Conservation (phyloP, 2,797 vertebrate genomes). For the Delichon dasypus region DNA sequence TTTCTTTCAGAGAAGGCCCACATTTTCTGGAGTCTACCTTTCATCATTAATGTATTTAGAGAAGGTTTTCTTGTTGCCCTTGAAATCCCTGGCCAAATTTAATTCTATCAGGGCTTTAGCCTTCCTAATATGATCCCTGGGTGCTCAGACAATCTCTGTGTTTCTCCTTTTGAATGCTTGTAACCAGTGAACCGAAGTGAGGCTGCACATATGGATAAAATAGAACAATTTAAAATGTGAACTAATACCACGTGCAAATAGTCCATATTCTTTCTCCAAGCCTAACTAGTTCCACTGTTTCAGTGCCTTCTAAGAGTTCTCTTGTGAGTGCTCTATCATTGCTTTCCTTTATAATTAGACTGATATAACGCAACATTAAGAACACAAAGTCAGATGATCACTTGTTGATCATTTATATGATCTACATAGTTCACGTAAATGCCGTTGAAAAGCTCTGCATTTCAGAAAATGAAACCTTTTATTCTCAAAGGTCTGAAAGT, state of each 20-base stretch:
- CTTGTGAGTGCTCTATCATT: background rate
- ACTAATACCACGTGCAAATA: background rate
- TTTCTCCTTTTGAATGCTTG: background rate
- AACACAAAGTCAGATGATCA: background rate
- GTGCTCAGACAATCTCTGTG: background rate
- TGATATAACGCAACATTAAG: background rate
- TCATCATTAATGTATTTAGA: background rate
- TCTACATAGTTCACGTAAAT: background rate
- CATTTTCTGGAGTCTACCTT: background rate
- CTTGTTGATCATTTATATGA: background rate
- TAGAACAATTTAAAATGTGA: background rate
- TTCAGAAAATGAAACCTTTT: slow-evolving; percentile 3
- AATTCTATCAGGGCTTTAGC: background rate
- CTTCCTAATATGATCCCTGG: background rate
- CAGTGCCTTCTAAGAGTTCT: background rate
- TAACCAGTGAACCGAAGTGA: background rate
- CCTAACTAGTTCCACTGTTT: background rate
- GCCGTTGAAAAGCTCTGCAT: background rate
- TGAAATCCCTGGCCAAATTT: background rate
- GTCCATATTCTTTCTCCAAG: background rate
- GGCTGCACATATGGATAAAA: background rate
- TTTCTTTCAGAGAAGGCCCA: background rate
- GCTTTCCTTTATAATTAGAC: background rate
- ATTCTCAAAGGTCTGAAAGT: slow-evolving; percentile 3
- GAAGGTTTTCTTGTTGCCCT: background rate